Percentiles rank a stretch among this genome's conserved stretches.
Conservation (phyloP, 2,888 invertebrate genomes). For the Plebejus anna region DNA sequence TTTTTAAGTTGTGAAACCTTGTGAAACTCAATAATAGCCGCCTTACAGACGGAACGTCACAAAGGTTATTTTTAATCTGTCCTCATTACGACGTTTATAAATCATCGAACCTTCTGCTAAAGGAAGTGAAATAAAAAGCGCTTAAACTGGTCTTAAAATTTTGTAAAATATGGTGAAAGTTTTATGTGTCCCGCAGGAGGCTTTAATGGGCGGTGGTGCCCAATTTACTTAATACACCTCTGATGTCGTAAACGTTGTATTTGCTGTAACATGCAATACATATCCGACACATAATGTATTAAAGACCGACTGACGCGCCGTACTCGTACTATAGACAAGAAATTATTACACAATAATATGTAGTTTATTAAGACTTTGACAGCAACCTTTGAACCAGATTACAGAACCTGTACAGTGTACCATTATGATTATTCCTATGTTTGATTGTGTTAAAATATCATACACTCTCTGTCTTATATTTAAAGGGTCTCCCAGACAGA, state of each 20-base stretch:
- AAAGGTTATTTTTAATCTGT: slow-evolving; percentile 5
- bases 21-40: neutral
- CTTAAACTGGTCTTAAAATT: slow-evolving; percentile 17
- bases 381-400: too few relatives aligned
- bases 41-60: neutral
- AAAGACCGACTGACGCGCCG: neutral
- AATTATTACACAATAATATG: too few relatives aligned
- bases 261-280: neutral
- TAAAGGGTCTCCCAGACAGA: too few relatives aligned
- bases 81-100: slow-evolving; percentile 11
- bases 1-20: neutral
- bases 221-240: slow-evolving; percentile 17
- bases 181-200: slow-evolving; percentile 15
- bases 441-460: too few relatives aligned
- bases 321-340: too few relatives aligned
- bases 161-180: slow-evolving; percentile 12
- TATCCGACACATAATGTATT: neutral
- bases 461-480: too few relatives aligned
- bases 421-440: too few relatives aligned
- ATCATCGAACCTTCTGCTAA: neutral
- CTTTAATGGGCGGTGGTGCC: neutral
- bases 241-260: neutral
- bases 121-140: slow-evolving; percentile 9
- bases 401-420: too few relatives aligned
- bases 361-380: too few relatives aligned